Evolutionary conservation across 1,140 invertebrate genomes (phyloP), one percentile per base, ranked within the genome.

Genomic region (Zeugodacus cucurbitae): DNA sequence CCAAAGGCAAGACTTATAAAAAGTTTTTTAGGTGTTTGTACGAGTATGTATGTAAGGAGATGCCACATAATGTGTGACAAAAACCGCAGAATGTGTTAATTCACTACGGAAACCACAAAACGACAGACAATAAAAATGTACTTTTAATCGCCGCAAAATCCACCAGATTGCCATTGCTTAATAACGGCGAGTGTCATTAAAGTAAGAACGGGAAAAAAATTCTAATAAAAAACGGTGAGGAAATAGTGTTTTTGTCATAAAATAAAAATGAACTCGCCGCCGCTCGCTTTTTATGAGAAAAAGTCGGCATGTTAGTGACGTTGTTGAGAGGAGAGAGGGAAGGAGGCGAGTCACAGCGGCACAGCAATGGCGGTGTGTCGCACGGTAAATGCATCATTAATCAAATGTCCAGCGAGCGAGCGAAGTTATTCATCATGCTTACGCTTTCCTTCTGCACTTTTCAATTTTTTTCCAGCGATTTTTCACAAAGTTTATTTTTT

Each of bases 381-480:
- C 48, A 17, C 17, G 48, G 90, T 92, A 91, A 92, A 93, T 91
- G 91, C 92, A 93, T 93, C 92, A 92, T 93, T 93, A 93, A 93
- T 93, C 92, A 93, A 93, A 92, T 91, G 91, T 92, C 91, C 91
- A 89, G 88, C 89, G 89, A 91, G 90, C 92, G 91, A 92, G 91
- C 91, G 91, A 90, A 89, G 91, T 92, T 92, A 92, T 92, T 92
- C 91, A 92, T 92, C 91, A 92, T 88, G 78, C 41, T 82, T 82
- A 82, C 74, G 44, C n/a, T 82, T 82, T 82, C 44, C 74, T 67
- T 54, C 37, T 87, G 37, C 41, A 70, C 62, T 87, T 87, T 87
- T 41, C 34, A 62, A 26, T 87, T 87, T 87, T 67, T 70, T 67
- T 44, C 48, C 3, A 62, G n/a, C 44, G 20, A 48, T 87, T 70